Percentiles rank a stretch among this genome's conserved stretches.
Conservation (phyloP, 2,797 vertebrate genomes). For the Coranthus polyacanthus region DNA sequence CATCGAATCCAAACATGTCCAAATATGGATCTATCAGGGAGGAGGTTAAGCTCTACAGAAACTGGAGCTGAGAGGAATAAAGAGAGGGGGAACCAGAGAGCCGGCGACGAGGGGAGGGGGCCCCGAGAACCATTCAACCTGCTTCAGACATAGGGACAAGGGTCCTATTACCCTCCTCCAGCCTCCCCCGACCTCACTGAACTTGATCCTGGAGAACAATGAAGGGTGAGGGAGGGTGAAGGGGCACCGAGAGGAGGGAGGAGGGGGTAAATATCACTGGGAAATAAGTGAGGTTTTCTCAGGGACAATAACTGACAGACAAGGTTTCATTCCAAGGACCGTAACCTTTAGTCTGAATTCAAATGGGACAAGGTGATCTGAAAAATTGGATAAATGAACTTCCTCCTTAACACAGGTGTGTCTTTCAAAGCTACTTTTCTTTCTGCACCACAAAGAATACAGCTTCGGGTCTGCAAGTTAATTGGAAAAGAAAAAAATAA, state of each 20-base stretch:
- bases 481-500: conserved; percentile 42
- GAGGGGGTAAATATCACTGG: conserved; percentile 75
- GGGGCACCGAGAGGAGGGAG: conserved; percentile 24
- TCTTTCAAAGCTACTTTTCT: conserved; percentile 53
- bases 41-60: conserved; percentile 82
- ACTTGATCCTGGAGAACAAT: conserved; percentile 78
- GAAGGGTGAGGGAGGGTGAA: conserved; percentile 26
- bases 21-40: conserved; percentile 82
- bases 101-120: conserved; percentile 47
- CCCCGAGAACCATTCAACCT: conserved; percentile 78
- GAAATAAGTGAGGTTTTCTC: conserved; percentile 66
- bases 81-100: conserved; percentile 70
- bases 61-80: conserved; percentile 85
- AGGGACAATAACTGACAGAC: conserved; percentile 61
- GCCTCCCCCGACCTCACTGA: conserved; percentile 58
- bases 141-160: conserved; percentile 73
- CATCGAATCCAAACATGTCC: conserved; percentile 76
- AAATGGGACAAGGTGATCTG: conserved; percentile 51
- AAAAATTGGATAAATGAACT: conserved; percentile 37
- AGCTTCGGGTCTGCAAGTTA: conserved; percentile 50
- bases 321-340: conserved; percentile 61
- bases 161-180: conserved; percentile 80
- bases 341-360: conserved; percentile 6
- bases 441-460: conserved; percentile 35
- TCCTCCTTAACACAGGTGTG: conserved; percentile 39